phyloP scores from a whole-genome alignment of 2,113 vertebrate species.

The Hippocampus guttulatus region DNA sequence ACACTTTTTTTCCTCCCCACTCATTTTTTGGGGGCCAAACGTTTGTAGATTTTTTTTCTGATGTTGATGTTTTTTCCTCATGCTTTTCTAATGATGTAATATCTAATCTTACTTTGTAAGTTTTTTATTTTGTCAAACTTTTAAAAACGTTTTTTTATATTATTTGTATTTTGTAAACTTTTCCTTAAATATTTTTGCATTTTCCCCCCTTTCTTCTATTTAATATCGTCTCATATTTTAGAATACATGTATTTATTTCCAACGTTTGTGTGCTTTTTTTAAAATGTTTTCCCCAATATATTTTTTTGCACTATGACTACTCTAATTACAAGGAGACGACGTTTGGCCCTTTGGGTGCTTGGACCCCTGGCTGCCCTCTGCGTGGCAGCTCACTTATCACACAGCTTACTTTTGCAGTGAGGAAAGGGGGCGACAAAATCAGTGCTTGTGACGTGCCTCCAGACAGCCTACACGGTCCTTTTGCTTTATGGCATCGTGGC shows the following conservation, averaged over 20 bases:
- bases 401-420: constrained; percentile 15
- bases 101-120: no score
- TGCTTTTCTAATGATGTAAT: no score
- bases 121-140: no score
- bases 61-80: not conserved
- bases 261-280: not conserved
- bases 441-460: constrained; percentile 12
- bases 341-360: not conserved
- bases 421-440: constrained; percentile 1
- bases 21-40: not conserved
- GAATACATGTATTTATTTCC: not conserved
- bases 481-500: constrained; percentile 32
- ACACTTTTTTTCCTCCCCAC: no score
- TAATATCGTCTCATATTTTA: not conserved
- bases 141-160: not conserved
- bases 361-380: constrained; percentile 2
- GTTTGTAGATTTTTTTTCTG: not conserved
- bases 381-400: constrained; percentile 37
- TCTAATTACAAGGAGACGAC: not conserved
- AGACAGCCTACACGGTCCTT: constrained; percentile 15
- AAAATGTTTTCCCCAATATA: not conserved
- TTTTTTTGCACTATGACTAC: no score
- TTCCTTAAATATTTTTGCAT: not conserved
- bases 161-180: not conserved
- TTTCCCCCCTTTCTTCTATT: not conserved